Conservation (phyloP, 2,113 vertebrate species). For the Bubo scandiacus region DNA sequence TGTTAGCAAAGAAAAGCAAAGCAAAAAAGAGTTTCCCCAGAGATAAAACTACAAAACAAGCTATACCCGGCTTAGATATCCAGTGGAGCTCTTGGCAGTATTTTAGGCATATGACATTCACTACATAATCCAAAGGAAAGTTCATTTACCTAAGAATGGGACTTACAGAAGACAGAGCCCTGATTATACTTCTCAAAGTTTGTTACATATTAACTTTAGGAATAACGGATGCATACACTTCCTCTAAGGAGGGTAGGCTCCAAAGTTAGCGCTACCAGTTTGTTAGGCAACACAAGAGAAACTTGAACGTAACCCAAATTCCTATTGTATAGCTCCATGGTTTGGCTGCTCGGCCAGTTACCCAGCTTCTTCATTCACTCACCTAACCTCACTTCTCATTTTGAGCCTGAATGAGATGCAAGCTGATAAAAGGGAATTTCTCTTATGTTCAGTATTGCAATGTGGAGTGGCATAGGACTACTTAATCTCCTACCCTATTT, state of each 20-base stretch:
- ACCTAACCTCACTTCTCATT: background rate
- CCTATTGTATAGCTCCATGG: background rate
- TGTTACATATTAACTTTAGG: background rate
- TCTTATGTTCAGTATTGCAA: background rate
- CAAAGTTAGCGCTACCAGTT: background rate
- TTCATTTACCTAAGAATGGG: background rate
- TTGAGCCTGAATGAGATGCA: background rate
- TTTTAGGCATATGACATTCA: background rate
- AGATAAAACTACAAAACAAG: background rate
- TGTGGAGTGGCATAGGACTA: background rate
- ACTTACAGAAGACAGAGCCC: background rate
- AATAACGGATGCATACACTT: background rate
- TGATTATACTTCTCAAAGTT: background rate
- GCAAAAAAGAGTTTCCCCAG: background rate
- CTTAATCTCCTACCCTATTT: background rate
- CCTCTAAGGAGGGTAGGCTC: background rate
- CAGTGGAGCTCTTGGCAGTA: background rate
- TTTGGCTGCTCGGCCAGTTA: background rate
- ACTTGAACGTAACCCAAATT: background rate
- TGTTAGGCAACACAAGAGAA: background rate
- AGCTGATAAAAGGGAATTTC: background rate
- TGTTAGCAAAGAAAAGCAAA: background rate
- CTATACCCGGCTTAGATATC: background rate
- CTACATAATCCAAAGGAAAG: background rate
- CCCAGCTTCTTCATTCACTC: background rate